Evolutionary conservation across 2,113 vertebrate genomes (phyloP).

Genomic region (Malurus alboscapulatus): DNA sequence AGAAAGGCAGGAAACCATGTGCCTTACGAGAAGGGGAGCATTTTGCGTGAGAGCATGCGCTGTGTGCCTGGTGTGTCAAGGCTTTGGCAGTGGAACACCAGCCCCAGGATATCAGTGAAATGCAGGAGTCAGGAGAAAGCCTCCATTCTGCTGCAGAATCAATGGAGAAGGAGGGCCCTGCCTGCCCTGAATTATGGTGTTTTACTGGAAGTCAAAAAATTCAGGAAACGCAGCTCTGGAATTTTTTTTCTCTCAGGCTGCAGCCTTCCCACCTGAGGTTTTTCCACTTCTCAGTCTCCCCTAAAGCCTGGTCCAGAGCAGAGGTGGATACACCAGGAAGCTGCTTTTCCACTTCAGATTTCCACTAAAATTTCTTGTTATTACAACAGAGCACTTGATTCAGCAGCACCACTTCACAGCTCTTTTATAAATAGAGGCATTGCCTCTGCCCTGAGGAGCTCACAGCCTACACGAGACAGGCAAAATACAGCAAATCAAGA

Average conservation of each 20-base stretch:
- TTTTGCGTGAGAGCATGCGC: not conserved
- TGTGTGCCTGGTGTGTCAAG: not conserved
- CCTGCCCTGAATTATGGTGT: not conserved
- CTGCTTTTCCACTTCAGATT: slow-evolving; percentile 6
- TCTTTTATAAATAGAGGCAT: not conserved
- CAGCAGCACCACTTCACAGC: slow-evolving; percentile 1
- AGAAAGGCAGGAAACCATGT: slow-evolving; percentile 17
- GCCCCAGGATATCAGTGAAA: not conserved
- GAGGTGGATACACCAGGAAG: not conserved
- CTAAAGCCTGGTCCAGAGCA: accelerated
- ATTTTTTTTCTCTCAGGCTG: not conserved
- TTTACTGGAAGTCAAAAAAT: not conserved
- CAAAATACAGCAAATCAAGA: not conserved
- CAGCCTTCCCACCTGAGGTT: not conserved
- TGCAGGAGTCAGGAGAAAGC: not conserved
- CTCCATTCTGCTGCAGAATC: not conserved
- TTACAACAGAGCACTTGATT: not conserved
- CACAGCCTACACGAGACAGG: not conserved
- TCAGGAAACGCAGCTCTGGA: not conserved
- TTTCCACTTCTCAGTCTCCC: not conserved
- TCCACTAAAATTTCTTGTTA: not conserved
- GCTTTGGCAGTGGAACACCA: not conserved
- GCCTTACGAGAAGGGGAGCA: not conserved
- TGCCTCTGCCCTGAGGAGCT: slow-evolving; percentile 8
- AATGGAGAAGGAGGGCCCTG: not conserved